phyloP scores from a whole-genome alignment of 92 coral and sea anemone species.

The Actinernus sp. region DNA sequence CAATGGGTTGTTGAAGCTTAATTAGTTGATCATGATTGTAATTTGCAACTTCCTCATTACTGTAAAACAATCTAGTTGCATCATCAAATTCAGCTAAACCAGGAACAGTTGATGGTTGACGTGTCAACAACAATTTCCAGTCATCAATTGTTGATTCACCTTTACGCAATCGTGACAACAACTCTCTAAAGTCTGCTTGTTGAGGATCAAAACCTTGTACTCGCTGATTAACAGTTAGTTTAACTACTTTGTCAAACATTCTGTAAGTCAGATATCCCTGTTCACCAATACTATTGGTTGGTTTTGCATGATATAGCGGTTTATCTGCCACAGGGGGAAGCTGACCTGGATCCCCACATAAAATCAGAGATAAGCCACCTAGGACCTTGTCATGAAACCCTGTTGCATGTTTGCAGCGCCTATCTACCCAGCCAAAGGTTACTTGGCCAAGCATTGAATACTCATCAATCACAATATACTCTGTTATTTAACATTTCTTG shows the following conservation, averaged over 20 bases:
- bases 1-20: conserved; percentile 40
- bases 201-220: conserved; percentile 63
- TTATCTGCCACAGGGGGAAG: conserved; percentile 85
- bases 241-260: conserved; percentile 76
- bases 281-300: conserved; percentile 73
- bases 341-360: conserved; percentile 80
- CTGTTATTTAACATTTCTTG: conserved; percentile 35
- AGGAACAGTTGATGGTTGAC: conserved; percentile 31
- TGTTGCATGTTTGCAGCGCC: conserved; percentile 70
- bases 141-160: conserved; percentile 54
- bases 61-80: conserved; percentile 47
- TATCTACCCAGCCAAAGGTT: conserved; percentile 74
- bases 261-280: conserved; percentile 68
- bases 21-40: conserved; percentile 46
- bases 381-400: conserved; percentile 59
- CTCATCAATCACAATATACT: conserved; percentile 69
- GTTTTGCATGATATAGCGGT: conserved; percentile 71
- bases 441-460: conserved; percentile 80
- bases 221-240: conserved; percentile 63
- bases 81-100: conserved; percentile 17
- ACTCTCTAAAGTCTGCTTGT: conserved; percentile 67
- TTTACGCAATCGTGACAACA: conserved; percentile 55
- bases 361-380: conserved; percentile 60
- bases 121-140: conserved; percentile 69
- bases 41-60: conserved; percentile 32